Conservation (phyloP, 2,113 vertebrate species). For the Sciurus niger region DNA sequence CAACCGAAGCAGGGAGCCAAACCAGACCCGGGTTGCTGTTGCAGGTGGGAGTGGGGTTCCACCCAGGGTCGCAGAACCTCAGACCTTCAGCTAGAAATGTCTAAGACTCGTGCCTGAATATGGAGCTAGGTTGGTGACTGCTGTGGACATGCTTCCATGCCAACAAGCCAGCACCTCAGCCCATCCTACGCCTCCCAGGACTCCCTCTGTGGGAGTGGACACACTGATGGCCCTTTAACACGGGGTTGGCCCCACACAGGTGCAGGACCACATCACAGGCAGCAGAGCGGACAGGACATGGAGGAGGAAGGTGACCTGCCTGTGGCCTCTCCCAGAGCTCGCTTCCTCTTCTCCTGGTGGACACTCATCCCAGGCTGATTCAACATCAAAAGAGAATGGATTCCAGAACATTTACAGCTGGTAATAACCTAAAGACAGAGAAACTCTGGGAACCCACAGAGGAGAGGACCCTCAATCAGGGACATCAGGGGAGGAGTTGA, state of each 20-base stretch:
- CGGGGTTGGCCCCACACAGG: accelerated
- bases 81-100: not conserved
- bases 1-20: not conserved
- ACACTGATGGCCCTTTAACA: accelerated
- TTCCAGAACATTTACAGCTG: not conserved
- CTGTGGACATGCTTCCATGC: accelerated
- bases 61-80: accelerated
- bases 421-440: not conserved
- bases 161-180: accelerated
- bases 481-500: not conserved
- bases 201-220: accelerated
- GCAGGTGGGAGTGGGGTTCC: accelerated
- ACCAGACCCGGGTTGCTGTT: accelerated
- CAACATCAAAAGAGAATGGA: not conserved
- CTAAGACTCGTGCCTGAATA: accelerated
- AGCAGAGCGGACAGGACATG: too few relatives aligned
- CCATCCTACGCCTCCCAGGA: not conserved
- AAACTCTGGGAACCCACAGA: accelerated
- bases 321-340: not conserved
- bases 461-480: too few relatives aligned
- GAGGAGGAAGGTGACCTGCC: accelerated
- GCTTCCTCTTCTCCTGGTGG: not conserved
- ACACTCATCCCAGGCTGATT: too few relatives aligned
- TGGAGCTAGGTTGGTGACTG: accelerated
- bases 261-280: accelerated